These are phyloP conservation scores for Amphiura filiformis DNA, from an alignment of 35 echinoderm and acorn worm genomes.

Conservation along the genomic window DNA sequence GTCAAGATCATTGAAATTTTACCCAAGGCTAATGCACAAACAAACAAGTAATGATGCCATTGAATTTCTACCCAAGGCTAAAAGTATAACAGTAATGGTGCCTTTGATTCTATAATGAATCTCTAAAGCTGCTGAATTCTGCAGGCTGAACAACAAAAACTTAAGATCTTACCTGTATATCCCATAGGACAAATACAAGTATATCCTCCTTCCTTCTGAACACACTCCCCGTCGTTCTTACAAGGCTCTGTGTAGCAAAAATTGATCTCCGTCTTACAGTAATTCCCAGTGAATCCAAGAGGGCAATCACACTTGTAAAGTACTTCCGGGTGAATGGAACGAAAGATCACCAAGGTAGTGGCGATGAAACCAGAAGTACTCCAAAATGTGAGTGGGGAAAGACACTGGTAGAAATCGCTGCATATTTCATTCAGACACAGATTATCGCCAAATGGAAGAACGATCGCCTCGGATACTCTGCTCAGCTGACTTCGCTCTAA, in stretches of 20 bases:
- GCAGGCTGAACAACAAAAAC: background rate
- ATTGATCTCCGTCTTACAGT: constrained; percentile 95
- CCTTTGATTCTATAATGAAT: no score
- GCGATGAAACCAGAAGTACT: constrained; percentile 74
- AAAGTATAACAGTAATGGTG: no score
- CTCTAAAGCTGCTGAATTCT: no score
- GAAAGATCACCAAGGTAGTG: constrained; percentile 83
- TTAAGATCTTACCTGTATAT: constrained; percentile 77
- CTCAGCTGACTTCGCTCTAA: constrained; percentile 68
- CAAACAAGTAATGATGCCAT: no score
- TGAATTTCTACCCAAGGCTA: no score
- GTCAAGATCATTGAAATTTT: no score
- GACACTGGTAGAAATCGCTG: constrained; percentile 62
- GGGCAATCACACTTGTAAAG: constrained; percentile 95
- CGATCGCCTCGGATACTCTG: constrained; percentile 50
- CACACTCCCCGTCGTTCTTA: constrained; percentile 69
- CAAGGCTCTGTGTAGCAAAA: constrained; percentile 98
- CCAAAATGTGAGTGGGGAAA: constrained; percentile 79
- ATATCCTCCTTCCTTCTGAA: constrained; percentile 81
- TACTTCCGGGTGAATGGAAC: constrained; percentile 87
- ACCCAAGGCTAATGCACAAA: no score
- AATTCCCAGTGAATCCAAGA: constrained; percentile 91
- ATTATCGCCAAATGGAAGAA: constrained; percentile 94
- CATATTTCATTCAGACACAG: constrained; percentile 93
- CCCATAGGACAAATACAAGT: constrained; percentile 77